These are phyloP conservation scores for Odocoileus virginianus DNA, from an alignment of 2,113 vertebrate genomes.

Conservation along the genomic window DNA sequence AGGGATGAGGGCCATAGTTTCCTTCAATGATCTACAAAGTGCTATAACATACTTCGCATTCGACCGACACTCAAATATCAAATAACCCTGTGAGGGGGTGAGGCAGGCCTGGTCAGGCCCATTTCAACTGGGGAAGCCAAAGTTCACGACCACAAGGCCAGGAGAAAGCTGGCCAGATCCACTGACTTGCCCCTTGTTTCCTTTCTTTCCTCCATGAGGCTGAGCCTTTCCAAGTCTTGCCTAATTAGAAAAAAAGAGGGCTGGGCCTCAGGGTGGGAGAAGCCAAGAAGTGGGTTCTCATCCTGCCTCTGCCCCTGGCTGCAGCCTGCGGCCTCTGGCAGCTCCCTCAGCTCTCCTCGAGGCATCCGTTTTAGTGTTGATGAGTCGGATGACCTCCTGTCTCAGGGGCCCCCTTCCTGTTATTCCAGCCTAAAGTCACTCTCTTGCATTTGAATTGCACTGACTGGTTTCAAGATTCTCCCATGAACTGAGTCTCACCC, in stretches of 20 bases:
- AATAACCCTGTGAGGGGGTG: background rate
- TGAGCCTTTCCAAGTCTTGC: background rate
- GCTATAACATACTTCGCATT: background rate
- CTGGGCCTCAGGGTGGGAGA: background rate
- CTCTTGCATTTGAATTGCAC: accelerated
- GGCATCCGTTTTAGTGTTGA: background rate
- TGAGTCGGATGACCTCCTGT: background rate
- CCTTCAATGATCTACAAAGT: background rate
- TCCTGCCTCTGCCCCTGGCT: accelerated
- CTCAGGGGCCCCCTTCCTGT: background rate
- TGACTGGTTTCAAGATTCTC: background rate
- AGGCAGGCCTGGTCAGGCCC: background rate
- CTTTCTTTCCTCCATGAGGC: background rate
- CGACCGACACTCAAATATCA: background rate
- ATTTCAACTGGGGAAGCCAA: background rate
- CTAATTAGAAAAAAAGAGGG: background rate
- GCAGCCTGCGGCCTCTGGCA: accelerated
- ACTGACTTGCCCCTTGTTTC: accelerated
- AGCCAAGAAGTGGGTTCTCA: too few relatives aligned
- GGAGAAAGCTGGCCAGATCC: background rate
- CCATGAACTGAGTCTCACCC: too few relatives aligned
- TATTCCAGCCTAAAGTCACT: background rate
- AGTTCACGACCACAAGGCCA: background rate
- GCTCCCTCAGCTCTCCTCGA: background rate
- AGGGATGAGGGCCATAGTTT: accelerated